These are phyloP conservation scores for Prionace glauca DNA, from an alignment of 2,797 vertebrate species.

Conservation along the genomic window DNA sequence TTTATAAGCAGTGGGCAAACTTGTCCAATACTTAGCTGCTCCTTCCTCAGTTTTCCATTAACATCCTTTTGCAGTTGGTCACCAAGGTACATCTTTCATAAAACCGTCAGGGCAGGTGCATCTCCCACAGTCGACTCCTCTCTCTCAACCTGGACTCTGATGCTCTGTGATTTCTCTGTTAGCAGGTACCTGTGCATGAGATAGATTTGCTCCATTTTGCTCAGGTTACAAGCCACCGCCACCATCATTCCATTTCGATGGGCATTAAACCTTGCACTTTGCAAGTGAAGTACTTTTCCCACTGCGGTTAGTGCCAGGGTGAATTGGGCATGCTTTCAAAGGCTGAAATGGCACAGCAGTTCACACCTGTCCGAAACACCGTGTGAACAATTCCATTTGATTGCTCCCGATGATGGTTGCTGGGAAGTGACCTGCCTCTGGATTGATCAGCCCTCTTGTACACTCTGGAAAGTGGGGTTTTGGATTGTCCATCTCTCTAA, in stretches of 20 bases:
- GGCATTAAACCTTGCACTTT: neutral
- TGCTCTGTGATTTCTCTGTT: neutral
- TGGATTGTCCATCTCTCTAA: neutral
- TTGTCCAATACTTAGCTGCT: neutral
- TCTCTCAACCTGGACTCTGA: neutral
- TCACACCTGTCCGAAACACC: neutral
- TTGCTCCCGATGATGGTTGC: neutral
- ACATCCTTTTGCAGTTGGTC: neutral
- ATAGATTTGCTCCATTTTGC: neutral
- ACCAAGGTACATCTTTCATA: neutral
- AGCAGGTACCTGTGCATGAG: neutral
- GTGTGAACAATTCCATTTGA: conserved; percentile 9
- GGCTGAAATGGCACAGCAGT: conserved; percentile 6
- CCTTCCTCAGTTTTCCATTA: neutral
- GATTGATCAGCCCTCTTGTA: neutral
- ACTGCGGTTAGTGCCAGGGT: neutral
- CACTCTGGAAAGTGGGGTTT: neutral
- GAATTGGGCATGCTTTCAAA: neutral
- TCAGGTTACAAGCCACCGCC: neutral
- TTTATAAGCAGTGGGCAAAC: neutral
- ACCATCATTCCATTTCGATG: neutral
- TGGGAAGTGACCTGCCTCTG: conserved; percentile 1
- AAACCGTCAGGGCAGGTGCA: neutral
- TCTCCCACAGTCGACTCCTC: neutral
- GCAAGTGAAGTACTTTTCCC: conserved; percentile 9